Conservation (phyloP, 2,113 vertebrate species). For the Mustela nigripes region DNA sequence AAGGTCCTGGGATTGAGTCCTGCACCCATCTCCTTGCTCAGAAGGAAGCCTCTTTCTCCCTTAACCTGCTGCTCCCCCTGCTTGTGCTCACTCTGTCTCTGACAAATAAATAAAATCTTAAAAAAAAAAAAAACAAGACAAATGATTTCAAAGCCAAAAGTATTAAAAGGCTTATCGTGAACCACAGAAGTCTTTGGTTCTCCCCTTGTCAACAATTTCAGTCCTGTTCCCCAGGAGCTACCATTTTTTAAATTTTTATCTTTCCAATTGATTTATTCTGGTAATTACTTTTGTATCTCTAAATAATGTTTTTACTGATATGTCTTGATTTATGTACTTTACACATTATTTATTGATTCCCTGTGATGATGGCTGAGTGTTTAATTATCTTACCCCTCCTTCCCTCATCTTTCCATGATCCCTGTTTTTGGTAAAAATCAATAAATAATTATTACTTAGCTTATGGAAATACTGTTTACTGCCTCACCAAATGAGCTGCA, state of each 20-base stretch:
- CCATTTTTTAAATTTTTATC: not conserved
- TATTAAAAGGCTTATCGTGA: conserved; percentile 14
- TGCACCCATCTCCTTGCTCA: too few species aligned
- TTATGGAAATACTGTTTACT: conserved; percentile 19
- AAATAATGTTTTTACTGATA: conserved; percentile 43
- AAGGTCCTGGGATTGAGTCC: too few species aligned
- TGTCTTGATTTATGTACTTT: conserved; percentile 36
- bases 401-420: not conserved
- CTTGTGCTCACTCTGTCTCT: too few species aligned
- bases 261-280: conserved; percentile 50
- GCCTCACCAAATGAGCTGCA: not conserved
- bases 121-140: not conserved
- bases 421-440: conserved; percentile 28
- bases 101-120: not conserved
- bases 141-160: conserved; percentile 58
- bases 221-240: not conserved
- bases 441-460: conserved; percentile 38
- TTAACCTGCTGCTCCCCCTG: too few species aligned
- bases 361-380: not conserved
- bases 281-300: conserved; percentile 27
- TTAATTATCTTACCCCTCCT: not conserved
- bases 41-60: too few species aligned
- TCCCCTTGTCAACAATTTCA: not conserved
- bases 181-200: not conserved
- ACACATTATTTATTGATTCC: not conserved